Evolutionary conservation across 2,797 vertebrate species (phyloP).

Genomic region (Fistularia tabacaria): DNA sequence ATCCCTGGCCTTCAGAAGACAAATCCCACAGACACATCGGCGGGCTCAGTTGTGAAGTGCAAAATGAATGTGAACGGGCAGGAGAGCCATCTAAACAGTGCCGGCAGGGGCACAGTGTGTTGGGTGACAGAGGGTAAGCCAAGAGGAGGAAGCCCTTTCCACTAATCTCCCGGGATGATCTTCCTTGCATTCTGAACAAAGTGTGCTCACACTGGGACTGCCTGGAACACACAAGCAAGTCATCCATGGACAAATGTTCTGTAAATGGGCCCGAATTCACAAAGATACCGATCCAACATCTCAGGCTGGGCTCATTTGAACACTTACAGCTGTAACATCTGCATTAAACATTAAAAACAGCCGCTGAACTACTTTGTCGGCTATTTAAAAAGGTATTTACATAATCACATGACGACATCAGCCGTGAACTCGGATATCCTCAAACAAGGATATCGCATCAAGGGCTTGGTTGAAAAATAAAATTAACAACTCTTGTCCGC

Average conservation of each 20-base stretch:
- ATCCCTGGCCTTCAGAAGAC: neutral
- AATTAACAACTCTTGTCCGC: too few species aligned
- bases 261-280: conserved; percentile 6
- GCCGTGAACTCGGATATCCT: too few species aligned
- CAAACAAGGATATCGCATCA: too few species aligned
- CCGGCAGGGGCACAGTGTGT: conserved; percentile 50
- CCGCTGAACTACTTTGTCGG: conserved; percentile 7
- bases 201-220: conserved; percentile 19
- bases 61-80: neutral
- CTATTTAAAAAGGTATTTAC: conserved; percentile 21
- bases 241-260: neutral
- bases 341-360: conserved; percentile 2
- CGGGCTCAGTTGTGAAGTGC: too few species aligned
- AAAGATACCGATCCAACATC: neutral
- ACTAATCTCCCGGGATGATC: conserved; percentile 57
- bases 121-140: conserved; percentile 49
- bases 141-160: conserved; percentile 60
- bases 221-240: too few species aligned
- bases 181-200: conserved; percentile 37
- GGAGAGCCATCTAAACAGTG: conserved; percentile 7
- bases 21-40: neutral
- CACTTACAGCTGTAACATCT: conserved; percentile 4
- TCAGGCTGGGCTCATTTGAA: neutral
- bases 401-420: conserved; percentile 8
- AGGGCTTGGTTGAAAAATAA: too few species aligned